phyloP scores from a whole-genome alignment of 2,888 invertebrate species.

The Sphaerolaimus hirsutus region DNA sequence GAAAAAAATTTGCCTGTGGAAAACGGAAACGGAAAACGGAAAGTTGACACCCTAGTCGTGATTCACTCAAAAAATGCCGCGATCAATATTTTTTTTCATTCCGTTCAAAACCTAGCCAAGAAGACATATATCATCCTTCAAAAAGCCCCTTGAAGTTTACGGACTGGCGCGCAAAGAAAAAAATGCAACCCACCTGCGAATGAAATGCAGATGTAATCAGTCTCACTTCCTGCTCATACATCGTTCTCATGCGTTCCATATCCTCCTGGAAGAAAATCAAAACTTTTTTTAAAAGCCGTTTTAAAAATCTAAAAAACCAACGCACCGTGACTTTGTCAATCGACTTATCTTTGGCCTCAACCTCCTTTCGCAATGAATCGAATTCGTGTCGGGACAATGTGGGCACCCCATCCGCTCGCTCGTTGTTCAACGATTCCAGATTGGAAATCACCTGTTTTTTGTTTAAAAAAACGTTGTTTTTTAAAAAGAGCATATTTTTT shows the following conservation, averaged over 20 bases:
- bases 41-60: no score
- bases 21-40: no score
- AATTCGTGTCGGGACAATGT: slow-evolving; percentile 4
- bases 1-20: no score
- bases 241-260: slow-evolving; percentile 4
- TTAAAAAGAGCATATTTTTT: not conserved
- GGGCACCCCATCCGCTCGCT: not conserved
- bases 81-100: no score
- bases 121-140: no score
- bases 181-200: slow-evolving; percentile 4
- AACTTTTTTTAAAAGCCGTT: not conserved
- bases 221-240: slow-evolving; percentile 7
- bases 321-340: slow-evolving; percentile 2
- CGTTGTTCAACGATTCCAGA: not conserved
- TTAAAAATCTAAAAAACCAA: not conserved
- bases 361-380: slow-evolving; percentile 2
- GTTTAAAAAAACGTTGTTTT: not conserved
- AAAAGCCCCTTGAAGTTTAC: no score
- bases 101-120: no score
- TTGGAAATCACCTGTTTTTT: not conserved
- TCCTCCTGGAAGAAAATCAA: slow-evolving; percentile 6
- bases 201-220: slow-evolving; percentile 6
- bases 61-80: no score
- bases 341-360: slow-evolving; percentile 4
- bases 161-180: no score